Percentiles rank a stretch among this genome's conserved stretches.
These are phyloP conservation scores for Rhinoptilus africanus DNA, from an alignment of 2,113 vertebrate genomes.

Conservation along the genomic window DNA sequence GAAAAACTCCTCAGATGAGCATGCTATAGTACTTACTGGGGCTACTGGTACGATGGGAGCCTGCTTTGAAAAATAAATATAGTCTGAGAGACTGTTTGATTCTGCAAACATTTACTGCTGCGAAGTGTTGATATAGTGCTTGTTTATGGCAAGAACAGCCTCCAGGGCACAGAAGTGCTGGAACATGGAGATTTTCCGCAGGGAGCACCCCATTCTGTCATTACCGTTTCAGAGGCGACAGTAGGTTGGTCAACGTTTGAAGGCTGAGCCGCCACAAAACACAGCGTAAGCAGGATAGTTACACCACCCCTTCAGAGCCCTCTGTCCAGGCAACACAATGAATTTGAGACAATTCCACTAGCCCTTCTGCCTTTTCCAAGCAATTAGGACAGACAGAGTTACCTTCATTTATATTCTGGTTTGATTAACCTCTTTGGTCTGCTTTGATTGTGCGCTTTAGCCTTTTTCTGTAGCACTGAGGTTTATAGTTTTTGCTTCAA, in stretches of 20 bases:
- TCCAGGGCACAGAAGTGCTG: not conserved
- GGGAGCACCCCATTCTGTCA: fast-evolving
- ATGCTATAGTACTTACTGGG: not conserved
- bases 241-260: fast-evolving
- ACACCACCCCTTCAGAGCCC: not conserved
- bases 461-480: not conserved
- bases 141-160: not conserved
- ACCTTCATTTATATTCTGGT: not conserved
- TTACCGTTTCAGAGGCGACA: fast-evolving
- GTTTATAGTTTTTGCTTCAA: not conserved
- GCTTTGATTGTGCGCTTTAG: not conserved
- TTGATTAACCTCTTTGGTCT: not conserved
- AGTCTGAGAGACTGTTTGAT: not conserved
- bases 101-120: not conserved
- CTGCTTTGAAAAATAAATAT: not conserved
- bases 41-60: fast-evolving
- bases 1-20: not conserved
- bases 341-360: not conserved
- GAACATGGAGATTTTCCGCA: not conserved
- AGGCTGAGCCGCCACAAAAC: not conserved
- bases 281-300: not conserved
- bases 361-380: not conserved
- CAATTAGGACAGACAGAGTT: not conserved
- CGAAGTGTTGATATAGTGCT: not conserved
- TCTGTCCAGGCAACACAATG: not conserved